Conservation (phyloP, 2,888 invertebrate species). For the Oscheius onirici region DNA sequence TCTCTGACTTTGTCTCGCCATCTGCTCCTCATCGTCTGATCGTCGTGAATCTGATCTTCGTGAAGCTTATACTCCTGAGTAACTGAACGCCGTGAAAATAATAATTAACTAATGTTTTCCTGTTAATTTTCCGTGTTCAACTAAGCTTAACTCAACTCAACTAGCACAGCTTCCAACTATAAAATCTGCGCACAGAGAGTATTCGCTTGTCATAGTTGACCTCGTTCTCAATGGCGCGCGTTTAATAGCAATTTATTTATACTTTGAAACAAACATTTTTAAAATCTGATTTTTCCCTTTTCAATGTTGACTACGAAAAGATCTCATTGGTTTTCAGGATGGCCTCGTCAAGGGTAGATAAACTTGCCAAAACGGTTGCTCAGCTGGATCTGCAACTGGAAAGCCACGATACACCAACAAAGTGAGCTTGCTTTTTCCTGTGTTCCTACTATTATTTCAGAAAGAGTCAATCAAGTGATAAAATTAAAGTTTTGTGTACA, state of each 20-base stretch:
- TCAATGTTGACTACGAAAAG: too few species aligned
- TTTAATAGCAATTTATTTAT: background rate
- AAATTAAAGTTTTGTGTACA: conserved; percentile 1
- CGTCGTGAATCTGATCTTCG: too few species aligned
- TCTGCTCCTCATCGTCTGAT: too few species aligned
- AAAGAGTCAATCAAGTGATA: background rate
- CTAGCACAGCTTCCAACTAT: too few species aligned
- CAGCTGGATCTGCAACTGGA: conserved; percentile 9
- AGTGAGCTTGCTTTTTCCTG: background rate
- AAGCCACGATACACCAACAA: background rate
- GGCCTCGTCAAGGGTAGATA: conserved; percentile 17
- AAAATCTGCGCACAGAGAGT: background rate
- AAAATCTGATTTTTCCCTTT: background rate
- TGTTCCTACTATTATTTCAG: background rate
- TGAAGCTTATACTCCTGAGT: too few species aligned
- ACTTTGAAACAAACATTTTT: background rate
- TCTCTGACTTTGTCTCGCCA: too few species aligned
- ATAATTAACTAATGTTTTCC: too few species aligned
- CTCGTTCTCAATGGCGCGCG: background rate
- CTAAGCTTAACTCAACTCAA: too few species aligned
- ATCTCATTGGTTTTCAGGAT: background rate
- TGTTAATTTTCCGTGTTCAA: too few species aligned
- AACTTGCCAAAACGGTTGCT: conserved; percentile 12
- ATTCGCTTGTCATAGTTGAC: background rate
- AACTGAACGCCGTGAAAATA: too few species aligned